These are phyloP conservation scores for Phaetusa simplex DNA, from an alignment of 2,113 vertebrate genomes.

Conservation along the genomic window DNA sequence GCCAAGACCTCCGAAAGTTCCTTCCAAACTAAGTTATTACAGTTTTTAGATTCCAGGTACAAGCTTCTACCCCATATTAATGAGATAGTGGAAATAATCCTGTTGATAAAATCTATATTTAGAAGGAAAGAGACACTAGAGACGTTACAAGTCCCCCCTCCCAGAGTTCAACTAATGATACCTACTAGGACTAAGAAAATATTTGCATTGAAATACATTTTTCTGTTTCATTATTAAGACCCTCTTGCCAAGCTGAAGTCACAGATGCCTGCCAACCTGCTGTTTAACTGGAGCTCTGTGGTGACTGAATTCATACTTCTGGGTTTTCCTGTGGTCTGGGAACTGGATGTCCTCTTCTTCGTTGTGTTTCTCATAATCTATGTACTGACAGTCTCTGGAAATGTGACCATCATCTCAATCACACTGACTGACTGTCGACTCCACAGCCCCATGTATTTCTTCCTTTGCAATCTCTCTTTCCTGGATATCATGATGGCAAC, in stretches of 20 bases:
- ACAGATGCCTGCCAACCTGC: neutral
- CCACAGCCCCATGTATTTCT: neutral
- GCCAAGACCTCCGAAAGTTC: too few species aligned
- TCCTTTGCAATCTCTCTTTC: neutral
- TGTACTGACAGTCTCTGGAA: neutral
- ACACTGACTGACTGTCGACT: neutral
- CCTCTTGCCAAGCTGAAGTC: neutral
- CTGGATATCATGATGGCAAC: neutral
- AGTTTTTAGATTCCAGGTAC: neutral
- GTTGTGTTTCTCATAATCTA: neutral
- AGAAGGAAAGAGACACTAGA: neutral
- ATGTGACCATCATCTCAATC: neutral
- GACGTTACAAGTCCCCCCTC: neutral
- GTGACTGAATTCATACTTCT: neutral
- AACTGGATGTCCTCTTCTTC: neutral
- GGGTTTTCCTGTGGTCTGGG: neutral
- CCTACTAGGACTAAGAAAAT: neutral
- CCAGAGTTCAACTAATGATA: neutral
- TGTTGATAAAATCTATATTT: neutral
- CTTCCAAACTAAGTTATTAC: neutral
- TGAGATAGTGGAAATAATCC: neutral
- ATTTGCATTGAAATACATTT: neutral
- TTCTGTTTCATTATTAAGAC: neutral
- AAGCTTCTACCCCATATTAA: neutral
- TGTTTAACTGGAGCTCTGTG: neutral